Base-by-base conservation (phyloP, 2,888 invertebrate genomes). In the Hemicrepidius hirtus region DNA sequence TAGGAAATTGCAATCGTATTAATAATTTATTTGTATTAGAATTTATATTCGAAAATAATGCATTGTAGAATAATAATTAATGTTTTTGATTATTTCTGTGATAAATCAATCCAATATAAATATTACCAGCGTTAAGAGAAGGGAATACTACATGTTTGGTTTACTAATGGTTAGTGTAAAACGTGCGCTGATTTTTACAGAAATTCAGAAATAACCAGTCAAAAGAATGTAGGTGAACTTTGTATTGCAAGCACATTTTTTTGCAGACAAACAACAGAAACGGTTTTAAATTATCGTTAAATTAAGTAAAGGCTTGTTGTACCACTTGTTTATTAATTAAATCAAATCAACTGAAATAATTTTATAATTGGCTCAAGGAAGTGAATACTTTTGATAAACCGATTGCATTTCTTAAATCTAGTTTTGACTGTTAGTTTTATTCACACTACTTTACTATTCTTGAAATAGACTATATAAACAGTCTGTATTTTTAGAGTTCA, bases 401-500 rank as follows among this genome's bases (percentile, higher is more conserved):
- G 32, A 9, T 32, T 32, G 7, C 32, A 32, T 32, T 32, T 32
- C 32, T 32, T 32, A 32, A 32, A 6, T 13, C 44, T 18, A 13
- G 44, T 16, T 24, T 12, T 12, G 1, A 10, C 13, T 1, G 1
- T 32, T 5, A 7, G 24, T 50, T 50, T 50, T n/a, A 20, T 50
- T 21, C 21, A n/a, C 24, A 50, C 4, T 13, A 50, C 13, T 28
- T 13, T 20, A n/a, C 20, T n/a, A 28, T 21, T 20, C 53, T 20
- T n/a, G 57, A 57, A 57, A 57, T 57, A 57, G 21, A 35, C 57
- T 16, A n/a, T 40, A 57, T 57, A 57, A 57, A 57, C 57, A 57
- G 37, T 40, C 20, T 18, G 12, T 57, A 57, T 57, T 57, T 57
- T 57, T n/a, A 37, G 57, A 37, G 32, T 57, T 57, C 57, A 57